A percentile compares a stretch with the other conserved stretches of the same genome.
Evolutionary conservation across 2,888 invertebrate species (phyloP).

Genomic region (Odontothrips loti): DNA sequence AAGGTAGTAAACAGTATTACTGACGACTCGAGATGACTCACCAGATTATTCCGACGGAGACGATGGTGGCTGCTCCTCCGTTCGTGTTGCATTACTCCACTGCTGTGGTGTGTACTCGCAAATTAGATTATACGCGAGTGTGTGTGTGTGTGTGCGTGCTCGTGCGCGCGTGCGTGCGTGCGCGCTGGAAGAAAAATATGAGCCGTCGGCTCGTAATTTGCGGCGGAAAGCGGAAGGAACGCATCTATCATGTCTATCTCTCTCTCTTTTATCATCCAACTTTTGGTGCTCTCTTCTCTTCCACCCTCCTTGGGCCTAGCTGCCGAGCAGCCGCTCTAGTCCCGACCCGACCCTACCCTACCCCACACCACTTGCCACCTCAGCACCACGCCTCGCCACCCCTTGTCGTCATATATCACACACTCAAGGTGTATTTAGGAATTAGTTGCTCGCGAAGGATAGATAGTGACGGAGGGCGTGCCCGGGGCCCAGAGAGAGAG

Average conservation of each 20-base stretch:
- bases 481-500: too few species aligned
- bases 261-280: neutral
- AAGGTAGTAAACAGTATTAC: too few species aligned
- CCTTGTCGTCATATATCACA: conserved; percentile 6
- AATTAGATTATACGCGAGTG: neutral
- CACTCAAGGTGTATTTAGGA: conserved; percentile 11
- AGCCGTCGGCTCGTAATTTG: neutral
- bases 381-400: neutral
- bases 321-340: too few species aligned
- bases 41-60: too few species aligned
- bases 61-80: too few species aligned
- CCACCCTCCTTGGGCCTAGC: neutral
- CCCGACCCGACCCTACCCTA: too few species aligned
- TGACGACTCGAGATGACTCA: too few species aligned
- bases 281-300: neutral
- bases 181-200: neutral
- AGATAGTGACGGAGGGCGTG: neutral
- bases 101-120: too few species aligned
- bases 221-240: neutral
- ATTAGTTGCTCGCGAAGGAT: neutral
- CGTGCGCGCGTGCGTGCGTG: neutral
- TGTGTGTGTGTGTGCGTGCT: neutral
- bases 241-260: neutral
- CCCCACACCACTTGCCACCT: too few species aligned
- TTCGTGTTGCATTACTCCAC: too few species aligned